These are phyloP conservation scores for Porphyrio hochstetteri DNA, from an alignment of 2,113 vertebrate species.

Conservation along the genomic window DNA sequence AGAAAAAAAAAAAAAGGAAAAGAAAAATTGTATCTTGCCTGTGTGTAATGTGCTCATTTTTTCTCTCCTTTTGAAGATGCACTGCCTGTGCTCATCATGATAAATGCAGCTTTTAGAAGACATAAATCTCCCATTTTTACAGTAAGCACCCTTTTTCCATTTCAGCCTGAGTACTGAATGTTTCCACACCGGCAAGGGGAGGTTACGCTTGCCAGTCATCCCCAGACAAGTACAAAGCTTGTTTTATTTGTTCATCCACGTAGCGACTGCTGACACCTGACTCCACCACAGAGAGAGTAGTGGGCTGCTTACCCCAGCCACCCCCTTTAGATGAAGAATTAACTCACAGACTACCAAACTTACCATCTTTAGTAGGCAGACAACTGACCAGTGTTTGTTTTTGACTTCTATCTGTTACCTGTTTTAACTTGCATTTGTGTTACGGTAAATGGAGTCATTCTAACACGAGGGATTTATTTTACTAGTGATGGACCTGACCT, in stretches of 20 bases:
- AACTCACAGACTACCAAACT: background rate
- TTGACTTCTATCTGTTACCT: background rate
- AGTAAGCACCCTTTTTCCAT: background rate
- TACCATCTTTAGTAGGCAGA: background rate
- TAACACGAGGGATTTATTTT: background rate
- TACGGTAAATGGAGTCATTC: background rate
- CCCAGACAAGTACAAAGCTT: background rate
- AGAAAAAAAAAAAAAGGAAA: background rate
- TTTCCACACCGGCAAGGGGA: background rate
- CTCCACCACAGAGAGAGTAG: background rate
- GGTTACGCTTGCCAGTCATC: background rate
- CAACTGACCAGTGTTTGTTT: background rate
- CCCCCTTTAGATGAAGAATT: background rate
- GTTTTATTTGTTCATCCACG: background rate
- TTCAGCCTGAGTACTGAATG: background rate
- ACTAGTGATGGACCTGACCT: background rate
- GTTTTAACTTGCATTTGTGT: background rate
- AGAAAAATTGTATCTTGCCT: background rate
- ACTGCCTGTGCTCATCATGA: background rate
- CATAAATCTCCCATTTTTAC: background rate
- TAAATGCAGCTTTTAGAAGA: background rate
- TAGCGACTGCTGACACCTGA: background rate
- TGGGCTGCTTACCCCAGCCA: background rate
- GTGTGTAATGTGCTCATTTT: background rate
- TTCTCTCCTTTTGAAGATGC: background rate